Conservation (phyloP, 2,113 vertebrate genomes). For the Xiphophorus maculatus region DNA sequence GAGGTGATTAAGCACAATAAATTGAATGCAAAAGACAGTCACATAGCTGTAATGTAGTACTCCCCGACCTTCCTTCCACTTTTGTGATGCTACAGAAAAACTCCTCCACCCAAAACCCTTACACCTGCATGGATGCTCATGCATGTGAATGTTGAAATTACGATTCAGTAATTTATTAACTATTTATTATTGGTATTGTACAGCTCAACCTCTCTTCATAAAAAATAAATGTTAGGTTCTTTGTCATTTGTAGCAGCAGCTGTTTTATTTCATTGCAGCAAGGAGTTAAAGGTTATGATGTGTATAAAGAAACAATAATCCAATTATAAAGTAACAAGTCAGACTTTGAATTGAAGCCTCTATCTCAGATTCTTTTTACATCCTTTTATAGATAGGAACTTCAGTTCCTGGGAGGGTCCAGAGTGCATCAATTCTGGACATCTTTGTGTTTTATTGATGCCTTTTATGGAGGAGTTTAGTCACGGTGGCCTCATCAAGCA, state of each 20-base stretch:
- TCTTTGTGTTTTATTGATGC: not conserved
- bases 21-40: not conserved
- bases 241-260: not conserved
- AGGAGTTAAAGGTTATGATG: not conserved
- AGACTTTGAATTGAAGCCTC: not conserved
- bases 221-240: not conserved
- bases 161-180: not conserved
- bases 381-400: not conserved
- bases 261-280: not conserved
- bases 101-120: no score
- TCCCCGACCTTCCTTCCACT: not conserved
- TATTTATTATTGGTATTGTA: not conserved
- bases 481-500: not conserved
- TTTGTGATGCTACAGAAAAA: not conserved
- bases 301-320: not conserved
- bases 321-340: not conserved
- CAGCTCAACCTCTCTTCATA: not conserved
- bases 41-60: not conserved
- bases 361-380: not conserved
- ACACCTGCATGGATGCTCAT: not conserved
- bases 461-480: not conserved
- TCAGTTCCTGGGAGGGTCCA: not conserved
- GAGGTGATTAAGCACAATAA: constrained; percentile 30
- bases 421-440: not conserved
- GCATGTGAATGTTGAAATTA: not conserved